phyloP scores from a whole-genome alignment of 1,140 invertebrate species.

The Ridgeia piscesae region DNA sequence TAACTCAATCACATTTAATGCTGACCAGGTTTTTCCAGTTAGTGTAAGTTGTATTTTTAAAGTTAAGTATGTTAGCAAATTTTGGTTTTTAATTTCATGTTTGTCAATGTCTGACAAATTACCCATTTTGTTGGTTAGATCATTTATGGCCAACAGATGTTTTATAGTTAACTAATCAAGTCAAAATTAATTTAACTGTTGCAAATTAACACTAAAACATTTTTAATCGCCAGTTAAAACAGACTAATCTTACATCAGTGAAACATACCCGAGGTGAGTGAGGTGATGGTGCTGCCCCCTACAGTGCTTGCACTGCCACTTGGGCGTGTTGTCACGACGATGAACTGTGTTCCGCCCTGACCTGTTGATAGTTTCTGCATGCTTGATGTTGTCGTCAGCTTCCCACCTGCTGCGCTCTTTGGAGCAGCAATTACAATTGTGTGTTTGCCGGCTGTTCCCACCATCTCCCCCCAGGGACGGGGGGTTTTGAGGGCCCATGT shows the following conservation, averaged over 20 bases:
- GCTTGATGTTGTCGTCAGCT: conserved; percentile 53
- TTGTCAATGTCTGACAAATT: too few species aligned
- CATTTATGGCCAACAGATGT: too few species aligned
- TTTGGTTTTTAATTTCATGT: too few species aligned
- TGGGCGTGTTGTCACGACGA: conserved; percentile 56
- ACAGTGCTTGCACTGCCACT: conserved; percentile 3
- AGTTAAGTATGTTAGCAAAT: too few species aligned
- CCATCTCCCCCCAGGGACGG: conserved; percentile 49
- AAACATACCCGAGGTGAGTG: not conserved
- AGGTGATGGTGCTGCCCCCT: not conserved
- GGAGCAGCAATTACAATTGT: conserved; percentile 61
- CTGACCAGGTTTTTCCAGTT: too few species aligned
- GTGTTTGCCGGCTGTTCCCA: conserved; percentile 47
- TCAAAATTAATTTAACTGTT: not conserved
- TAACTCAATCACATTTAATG: not conserved
- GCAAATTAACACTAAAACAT: not conserved
- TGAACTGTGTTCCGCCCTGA: conserved; percentile 54
- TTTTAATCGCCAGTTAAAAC: not conserved
- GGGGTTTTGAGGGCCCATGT: conserved; percentile 49
- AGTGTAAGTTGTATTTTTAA: too few species aligned
- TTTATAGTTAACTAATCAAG: too few species aligned
- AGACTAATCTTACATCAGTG: not conserved
- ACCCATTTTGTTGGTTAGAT: too few species aligned
- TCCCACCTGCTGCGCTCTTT: conserved; percentile 47
- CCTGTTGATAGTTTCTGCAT: conserved; percentile 52